These are phyloP conservation scores for Lamproptera curius DNA, from an alignment of 2,888 invertebrate genomes.

Conservation along the genomic window DNA sequence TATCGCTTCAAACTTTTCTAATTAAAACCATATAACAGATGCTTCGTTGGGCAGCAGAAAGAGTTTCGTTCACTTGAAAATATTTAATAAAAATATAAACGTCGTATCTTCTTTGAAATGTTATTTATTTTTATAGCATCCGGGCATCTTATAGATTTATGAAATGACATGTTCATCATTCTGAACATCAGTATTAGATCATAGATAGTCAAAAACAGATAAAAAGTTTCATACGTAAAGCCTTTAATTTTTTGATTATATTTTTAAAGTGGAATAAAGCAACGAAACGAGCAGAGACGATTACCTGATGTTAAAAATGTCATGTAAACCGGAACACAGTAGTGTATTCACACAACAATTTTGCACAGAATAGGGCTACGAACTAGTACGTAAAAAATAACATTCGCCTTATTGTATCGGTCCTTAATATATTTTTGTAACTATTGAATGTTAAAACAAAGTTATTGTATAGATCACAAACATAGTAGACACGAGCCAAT, in stretches of 20 bases:
- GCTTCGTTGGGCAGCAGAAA: conserved; percentile 5
- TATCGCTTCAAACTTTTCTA: conserved; percentile 15
- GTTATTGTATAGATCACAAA: not conserved
- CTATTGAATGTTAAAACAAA: not conserved
- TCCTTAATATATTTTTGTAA: not conserved
- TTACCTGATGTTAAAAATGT: not conserved
- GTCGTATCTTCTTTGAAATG: too few species aligned
- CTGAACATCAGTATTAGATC: too few species aligned
- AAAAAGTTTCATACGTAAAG: too few species aligned
- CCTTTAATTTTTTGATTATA: too few species aligned
- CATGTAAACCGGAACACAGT: not conserved
- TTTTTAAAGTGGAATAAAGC: too few species aligned
- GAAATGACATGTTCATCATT: too few species aligned
- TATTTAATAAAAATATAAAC: not conserved
- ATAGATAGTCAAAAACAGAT: too few species aligned
- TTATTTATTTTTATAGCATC: too few species aligned
- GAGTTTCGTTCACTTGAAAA: not conserved
- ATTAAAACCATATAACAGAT: conserved; percentile 17
- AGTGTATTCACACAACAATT: not conserved
- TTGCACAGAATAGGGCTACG: not conserved
- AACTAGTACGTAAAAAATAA: too few species aligned
- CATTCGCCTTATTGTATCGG: not conserved
- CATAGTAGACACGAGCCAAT: not conserved
- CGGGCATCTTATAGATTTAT: too few species aligned
- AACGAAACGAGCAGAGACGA: too few species aligned